phyloP scores from a whole-genome alignment of 2,888 invertebrate species.

The Nomada hirtipes region DNA sequence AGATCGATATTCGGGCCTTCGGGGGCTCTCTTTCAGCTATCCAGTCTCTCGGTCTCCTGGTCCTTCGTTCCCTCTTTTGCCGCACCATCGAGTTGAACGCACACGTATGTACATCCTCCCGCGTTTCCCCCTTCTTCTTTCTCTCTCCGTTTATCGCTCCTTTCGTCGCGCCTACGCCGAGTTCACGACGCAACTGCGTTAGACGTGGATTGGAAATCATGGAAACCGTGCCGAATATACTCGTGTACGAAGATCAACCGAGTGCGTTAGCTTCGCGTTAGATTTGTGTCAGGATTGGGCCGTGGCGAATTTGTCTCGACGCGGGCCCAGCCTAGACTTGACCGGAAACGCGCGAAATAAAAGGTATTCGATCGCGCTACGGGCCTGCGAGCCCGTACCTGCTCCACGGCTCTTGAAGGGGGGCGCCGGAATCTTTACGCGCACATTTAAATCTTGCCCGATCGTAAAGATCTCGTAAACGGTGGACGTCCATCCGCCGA shows the following conservation, averaged over 20 bases:
- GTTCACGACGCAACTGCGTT: constrained; percentile 33
- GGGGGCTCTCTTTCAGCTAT: constrained; percentile 72
- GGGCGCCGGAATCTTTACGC: constrained; percentile 43
- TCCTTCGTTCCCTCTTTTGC: constrained; percentile 37
- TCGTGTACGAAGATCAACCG: too few relatives aligned
- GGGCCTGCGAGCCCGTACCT: constrained; percentile 9
- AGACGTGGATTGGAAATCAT: constrained; percentile 51
- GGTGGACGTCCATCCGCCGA: constrained; percentile 67
- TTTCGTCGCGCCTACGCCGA: constrained; percentile 21
- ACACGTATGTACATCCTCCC: constrained; percentile 13
- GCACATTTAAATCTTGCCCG: constrained; percentile 63
- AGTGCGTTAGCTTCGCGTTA: too few relatives aligned
- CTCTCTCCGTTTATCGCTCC: constrained; percentile 4
- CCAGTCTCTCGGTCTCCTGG: constrained; percentile 41
- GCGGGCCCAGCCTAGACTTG: not conserved
- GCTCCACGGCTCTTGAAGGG: constrained; percentile 6
- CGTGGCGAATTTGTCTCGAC: not conserved
- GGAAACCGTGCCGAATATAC: constrained; percentile 28
- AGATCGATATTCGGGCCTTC: constrained; percentile 84
- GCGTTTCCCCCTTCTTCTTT: not conserved
- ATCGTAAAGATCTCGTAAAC: constrained; percentile 76
- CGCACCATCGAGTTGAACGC: constrained; percentile 2
- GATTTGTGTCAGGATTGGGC: too few relatives aligned
- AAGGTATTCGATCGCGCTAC: constrained; percentile 5
- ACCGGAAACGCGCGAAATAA: not conserved